Conservation (phyloP, 2,797 vertebrate species). For the Coreius guichenoti region DNA sequence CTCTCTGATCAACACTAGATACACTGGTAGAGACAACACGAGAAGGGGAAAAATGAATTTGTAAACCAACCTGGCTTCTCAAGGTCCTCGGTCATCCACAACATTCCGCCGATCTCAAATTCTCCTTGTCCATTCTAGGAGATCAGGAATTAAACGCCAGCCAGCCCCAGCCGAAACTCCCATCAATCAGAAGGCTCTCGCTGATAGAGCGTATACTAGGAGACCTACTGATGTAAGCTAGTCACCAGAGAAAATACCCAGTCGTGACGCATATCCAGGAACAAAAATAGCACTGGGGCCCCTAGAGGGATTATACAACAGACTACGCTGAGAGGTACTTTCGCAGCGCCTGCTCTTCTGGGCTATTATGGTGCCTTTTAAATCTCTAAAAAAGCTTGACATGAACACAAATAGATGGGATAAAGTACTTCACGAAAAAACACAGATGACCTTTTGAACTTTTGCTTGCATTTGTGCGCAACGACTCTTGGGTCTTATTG, state of each 20-base stretch:
- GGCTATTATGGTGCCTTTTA: slow-evolving; percentile 43
- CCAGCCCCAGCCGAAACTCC: slow-evolving; percentile 80
- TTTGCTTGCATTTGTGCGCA: slow-evolving; percentile 16
- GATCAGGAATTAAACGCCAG: slow-evolving; percentile 77
- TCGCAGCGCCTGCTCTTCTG: slow-evolving; percentile 65
- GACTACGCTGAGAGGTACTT: slow-evolving; percentile 88
- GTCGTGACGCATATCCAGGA: slow-evolving; percentile 97
- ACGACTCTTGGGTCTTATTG: slow-evolving; percentile 17
- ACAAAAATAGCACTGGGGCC: slow-evolving; percentile 99
- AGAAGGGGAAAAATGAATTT: slow-evolving; percentile 61
- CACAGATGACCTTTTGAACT: slow-evolving; percentile 1
- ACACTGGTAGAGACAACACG: slow-evolving; percentile 24
- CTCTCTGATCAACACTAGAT: slow-evolving; percentile 19
- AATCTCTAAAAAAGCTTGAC: slow-evolving; percentile 74
- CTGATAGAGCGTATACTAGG: slow-evolving; percentile 89
- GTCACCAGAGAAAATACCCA: slow-evolving; percentile 99
- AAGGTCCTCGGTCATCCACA: slow-evolving; percentile 80
- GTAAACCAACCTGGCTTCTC: slow-evolving; percentile 82
- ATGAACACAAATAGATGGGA: slow-evolving; percentile 75
- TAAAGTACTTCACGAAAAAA: slow-evolving; percentile 24
- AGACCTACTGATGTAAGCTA: slow-evolving; percentile 98
- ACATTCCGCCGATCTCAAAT: slow-evolving; percentile 83
- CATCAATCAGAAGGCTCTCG: slow-evolving; percentile 89
- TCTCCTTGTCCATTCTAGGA: slow-evolving; percentile 83
- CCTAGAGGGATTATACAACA: slow-evolving; percentile 90